These are phyloP conservation scores for Cheirogaleus major DNA, from an alignment of 2,797 vertebrate species.

Conservation along the genomic window DNA sequence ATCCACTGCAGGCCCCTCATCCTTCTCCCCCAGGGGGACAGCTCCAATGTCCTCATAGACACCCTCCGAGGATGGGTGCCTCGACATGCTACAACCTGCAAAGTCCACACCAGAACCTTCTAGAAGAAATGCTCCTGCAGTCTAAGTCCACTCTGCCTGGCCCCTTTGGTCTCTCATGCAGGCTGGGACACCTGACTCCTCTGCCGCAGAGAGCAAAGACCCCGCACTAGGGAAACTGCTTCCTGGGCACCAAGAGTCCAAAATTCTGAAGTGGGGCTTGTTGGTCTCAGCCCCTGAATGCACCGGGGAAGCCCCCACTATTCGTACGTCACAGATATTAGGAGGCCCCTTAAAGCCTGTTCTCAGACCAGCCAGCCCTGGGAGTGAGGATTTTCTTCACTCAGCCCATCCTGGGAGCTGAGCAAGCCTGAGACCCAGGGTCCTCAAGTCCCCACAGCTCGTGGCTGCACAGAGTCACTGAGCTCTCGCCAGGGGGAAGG, in stretches of 20 bases:
- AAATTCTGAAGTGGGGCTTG: neutral
- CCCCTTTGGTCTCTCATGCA: accelerated
- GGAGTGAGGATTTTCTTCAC: neutral
- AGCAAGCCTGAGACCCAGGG: neutral
- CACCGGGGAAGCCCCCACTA: neutral
- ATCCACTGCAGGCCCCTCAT: accelerated
- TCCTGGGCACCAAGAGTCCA: neutral
- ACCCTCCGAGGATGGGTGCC: neutral
- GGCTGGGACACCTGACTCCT: neutral
- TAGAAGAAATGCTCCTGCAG: neutral
- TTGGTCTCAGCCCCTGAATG: neutral
- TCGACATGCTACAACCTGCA: constrained; percentile 12
- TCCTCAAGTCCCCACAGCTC: neutral
- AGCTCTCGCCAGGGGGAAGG: no score
- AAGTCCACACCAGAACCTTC: neutral
- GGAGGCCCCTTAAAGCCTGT: neutral
- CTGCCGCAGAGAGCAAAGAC: neutral
- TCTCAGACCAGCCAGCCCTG: neutral
- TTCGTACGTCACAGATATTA: accelerated
- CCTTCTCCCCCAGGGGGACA: neutral
- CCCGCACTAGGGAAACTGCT: no score
- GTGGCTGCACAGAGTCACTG: neutral
- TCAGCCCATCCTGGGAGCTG: no score
- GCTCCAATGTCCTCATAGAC: constrained; percentile 45
- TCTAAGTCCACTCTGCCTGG: neutral